These are phyloP conservation scores for Herminia tarsipennalis DNA, from an alignment of 2,888 invertebrate genomes.

Conservation along the genomic window DNA sequence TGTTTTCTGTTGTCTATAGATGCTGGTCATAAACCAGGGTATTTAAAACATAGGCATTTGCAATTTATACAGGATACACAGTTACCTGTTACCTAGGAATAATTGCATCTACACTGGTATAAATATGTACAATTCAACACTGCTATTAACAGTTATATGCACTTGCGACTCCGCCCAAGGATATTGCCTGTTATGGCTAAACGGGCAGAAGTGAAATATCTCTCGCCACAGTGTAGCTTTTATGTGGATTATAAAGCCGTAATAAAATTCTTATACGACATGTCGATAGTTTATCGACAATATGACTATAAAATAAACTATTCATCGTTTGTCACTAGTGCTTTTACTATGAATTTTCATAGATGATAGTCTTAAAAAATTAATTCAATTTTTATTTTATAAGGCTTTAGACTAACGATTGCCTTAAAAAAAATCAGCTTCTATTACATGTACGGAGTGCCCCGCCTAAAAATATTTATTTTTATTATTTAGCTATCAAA, in stretches of 20 bases:
- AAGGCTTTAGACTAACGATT: too few relatives aligned
- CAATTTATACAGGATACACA: constrained; percentile 44
- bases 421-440: too few relatives aligned
- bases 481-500: too few relatives aligned
- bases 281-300: constrained; percentile 17
- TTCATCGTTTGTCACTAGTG: constrained; percentile 4
- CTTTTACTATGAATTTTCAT: neutral
- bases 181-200: constrained; percentile 26
- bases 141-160: constrained; percentile 58
- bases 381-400: neutral
- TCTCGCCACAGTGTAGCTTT: constrained; percentile 23
- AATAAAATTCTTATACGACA: constrained; percentile 13
- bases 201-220: constrained; percentile 29
- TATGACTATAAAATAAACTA: constrained; percentile 20
- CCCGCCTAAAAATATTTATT: too few relatives aligned
- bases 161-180: constrained; percentile 44
- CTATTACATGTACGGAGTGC: too few relatives aligned
- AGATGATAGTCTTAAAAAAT: neutral
- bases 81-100: constrained; percentile 52
- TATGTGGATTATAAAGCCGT: constrained; percentile 26
- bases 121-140: constrained; percentile 64
- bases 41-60: constrained; percentile 16
- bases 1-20: constrained; percentile 13
- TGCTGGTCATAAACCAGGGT: constrained; percentile 26
- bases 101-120: constrained; percentile 56